A percentile compares a stretch with the other conserved stretches of the same genome.
Conservation (phyloP, 1,140 invertebrate species). For the Globodera rostochiensis region DNA sequence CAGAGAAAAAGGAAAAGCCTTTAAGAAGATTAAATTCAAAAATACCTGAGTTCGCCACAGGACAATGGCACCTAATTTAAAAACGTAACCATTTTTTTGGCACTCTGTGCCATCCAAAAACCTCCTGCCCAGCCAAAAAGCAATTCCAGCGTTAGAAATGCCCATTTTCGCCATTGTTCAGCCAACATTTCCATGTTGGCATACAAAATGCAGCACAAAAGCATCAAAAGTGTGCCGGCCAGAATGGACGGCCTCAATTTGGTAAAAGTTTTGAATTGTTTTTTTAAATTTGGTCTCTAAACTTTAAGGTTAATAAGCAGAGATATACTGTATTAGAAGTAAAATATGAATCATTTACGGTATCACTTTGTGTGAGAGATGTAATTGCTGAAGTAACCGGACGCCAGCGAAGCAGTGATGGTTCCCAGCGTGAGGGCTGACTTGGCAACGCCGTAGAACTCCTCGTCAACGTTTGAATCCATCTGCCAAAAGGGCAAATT, state of each 20-base stretch:
- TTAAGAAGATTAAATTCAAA: too few relatives aligned
- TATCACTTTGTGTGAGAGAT: conserved; percentile 25
- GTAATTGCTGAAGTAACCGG: conserved; percentile 24
- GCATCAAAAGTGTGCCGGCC: background rate
- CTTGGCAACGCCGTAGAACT: conserved; percentile 9
- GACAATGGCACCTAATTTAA: background rate
- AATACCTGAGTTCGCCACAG: conserved; percentile 5
- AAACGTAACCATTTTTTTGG: background rate
- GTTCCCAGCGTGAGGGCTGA: conserved; percentile 12
- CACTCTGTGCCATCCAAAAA: background rate
- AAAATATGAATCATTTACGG: too few relatives aligned
- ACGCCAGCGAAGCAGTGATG: conserved; percentile 1
- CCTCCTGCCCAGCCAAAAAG: background rate
- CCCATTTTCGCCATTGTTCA: conserved; percentile 9
- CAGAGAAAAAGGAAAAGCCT: background rate
- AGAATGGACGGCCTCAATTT: conserved; percentile 15
- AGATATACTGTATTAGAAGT: too few relatives aligned
- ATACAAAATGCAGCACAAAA: conserved; percentile 1
- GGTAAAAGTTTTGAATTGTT: background rate
- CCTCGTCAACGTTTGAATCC: conserved; percentile 8
- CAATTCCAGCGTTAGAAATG: conserved; percentile 6
- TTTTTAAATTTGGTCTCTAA: background rate
- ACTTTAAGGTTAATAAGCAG: background rate
- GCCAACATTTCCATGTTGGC: conserved; percentile 19
- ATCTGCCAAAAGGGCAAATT: background rate